Base-by-base conservation (phyloP, 2,113 vertebrate genomes). In the Sterna hirundo region DNA sequence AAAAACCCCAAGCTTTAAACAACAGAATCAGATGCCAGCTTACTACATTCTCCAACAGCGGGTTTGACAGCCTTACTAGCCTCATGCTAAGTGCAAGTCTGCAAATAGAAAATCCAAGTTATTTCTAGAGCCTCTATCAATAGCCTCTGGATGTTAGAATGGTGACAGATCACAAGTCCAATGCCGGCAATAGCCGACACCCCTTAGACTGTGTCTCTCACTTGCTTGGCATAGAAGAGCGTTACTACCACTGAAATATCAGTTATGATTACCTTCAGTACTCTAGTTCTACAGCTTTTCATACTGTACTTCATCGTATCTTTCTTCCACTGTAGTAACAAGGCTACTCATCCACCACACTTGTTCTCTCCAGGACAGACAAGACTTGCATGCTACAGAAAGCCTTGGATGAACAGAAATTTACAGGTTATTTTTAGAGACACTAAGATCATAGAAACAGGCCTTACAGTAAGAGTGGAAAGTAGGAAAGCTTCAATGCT, bases 91-190 rank as follows among this genome's bases (percentile, higher is more conserved):
- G 21, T 27, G 30, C 55, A 78, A 84, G 30, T 19, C 52, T 52
- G 66, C 32, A 89, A 93, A 90, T 15, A 27, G 79, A 90, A 93
- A 91, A 94, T 40, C 21, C 49, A 86, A 61, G 66, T 68, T 93
- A 72, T 80, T 92, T 93, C 95, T 83, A 70, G 82, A 76, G 58
- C 51, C 51, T 76, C 71, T 75, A 40, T 90, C 62, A 74, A 92
- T 30, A 97, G 66, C 30, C 42, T 83, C 58, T 66, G 80, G 18
- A 68, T 57, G n/a, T 60, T 57, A 88, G 26, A 93, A 83, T 3
- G 40, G 66, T 34, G 38, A 91, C 36, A 68, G 60, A 76, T 9
- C 51, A 82, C 18, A 89, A 70, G 42, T 19, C 70, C 10, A 54
- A 25, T 0, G 0, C 47, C 62, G n/a, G 29, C 77, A 78, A 70